Base-by-base conservation (phyloP, 2,888 invertebrate species). In the Drepana falcataria region DNA sequence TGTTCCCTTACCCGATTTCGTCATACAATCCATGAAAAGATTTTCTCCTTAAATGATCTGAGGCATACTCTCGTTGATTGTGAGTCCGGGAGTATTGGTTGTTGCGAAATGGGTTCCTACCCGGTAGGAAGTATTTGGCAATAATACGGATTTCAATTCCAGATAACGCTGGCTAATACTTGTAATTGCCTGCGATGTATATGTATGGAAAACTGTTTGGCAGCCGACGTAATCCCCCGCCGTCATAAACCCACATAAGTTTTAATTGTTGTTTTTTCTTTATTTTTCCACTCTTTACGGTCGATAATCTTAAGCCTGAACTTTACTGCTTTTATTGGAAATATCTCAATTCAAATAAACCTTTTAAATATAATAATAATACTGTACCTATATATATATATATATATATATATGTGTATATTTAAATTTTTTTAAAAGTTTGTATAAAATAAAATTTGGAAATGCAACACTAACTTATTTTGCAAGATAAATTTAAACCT, bases 101-200 rank as follows among this genome's bases (percentile, higher is more conserved):
- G 58, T 55, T 59, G 57, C 57, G 59, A 59, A 56, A 56, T 59
- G 57, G 55, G 57, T 54, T 58, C 61, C 66, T 64, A 65, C 66
- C 66, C 63, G 63, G 53, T 59, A 65, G 66, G 70, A 70, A 68
- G 66, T 69, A 75, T 82, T 81, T 77, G 79, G 79, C 78, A 76
- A 75, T 81, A 77, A 77, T 75, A 76, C 75, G 64, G 81, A 83
- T 83, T 81, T 77, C 77, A 81, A 84, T 83, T 83, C 82, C 66
- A 84, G 83, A 84, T 84, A 81, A 73, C 67, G 69, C 61, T 68
- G 64, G 72, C 69, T 68, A 75, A 75, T 75, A 75, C 73, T 75
- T 75, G 78, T 79, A 81, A 82, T 82, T 81, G 81, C 69, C 71
- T 69, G 67, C 63, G 65, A 66, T 66, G 71, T 61, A 64, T 61